These are phyloP conservation scores for Hippoglossus stenolepis DNA, from an alignment of 2,113 vertebrate genomes.

Conservation along the genomic window DNA sequence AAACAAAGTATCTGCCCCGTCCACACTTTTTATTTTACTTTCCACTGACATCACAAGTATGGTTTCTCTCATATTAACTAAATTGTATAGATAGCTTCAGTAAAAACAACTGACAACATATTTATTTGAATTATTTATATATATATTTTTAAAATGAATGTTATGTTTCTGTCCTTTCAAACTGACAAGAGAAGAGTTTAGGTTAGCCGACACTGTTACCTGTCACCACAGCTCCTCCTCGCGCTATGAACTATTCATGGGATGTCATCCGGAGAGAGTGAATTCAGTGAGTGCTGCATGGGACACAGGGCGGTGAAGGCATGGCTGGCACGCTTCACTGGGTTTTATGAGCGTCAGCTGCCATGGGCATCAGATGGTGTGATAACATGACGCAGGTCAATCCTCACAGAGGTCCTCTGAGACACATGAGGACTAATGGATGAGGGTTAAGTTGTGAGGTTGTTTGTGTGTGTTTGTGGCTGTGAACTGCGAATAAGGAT, in stretches of 20 bases:
- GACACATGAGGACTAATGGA: conserved; percentile 21
- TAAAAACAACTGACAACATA: background rate
- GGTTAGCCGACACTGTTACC: conserved; percentile 38
- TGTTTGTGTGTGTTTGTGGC: background rate
- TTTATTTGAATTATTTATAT: background rate
- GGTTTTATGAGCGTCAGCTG: conserved; percentile 69
- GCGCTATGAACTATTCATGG: conserved; percentile 22
- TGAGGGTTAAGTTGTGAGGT: background rate
- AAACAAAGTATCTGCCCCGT: conserved; percentile 13
- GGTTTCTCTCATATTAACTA: background rate
- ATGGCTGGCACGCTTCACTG: conserved; percentile 60
- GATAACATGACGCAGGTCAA: conserved; percentile 62
- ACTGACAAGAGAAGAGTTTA: background rate
- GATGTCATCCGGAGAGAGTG: conserved; percentile 16
- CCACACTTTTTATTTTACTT: background rate
- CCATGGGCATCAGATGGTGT: conserved; percentile 54
- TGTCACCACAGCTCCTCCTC: conserved; percentile 34
- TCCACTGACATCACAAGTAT: background rate
- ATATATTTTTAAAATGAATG: background rate
- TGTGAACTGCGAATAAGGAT: background rate
- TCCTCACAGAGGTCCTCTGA: conserved; percentile 5
- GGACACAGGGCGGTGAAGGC: conserved; percentile 61
- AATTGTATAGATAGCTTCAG: no score
- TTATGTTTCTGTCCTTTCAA: background rate
- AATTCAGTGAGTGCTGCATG: conserved; percentile 43